Evolutionary conservation across 2,113 vertebrate genomes (phyloP).

Genomic region (Crypturellus undulatus): DNA sequence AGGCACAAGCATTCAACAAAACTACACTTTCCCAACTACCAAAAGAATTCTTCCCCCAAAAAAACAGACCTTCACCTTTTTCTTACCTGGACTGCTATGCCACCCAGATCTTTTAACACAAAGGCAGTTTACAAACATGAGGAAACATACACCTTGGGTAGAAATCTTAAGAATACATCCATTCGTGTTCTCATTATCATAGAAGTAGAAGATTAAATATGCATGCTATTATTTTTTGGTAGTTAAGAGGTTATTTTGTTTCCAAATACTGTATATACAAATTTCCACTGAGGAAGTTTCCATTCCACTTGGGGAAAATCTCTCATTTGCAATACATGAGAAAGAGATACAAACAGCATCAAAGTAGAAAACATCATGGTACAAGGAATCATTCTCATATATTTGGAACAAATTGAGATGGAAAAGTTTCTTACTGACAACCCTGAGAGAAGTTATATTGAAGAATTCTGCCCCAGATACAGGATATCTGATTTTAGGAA

Average conservation of each 20-base stretch:
- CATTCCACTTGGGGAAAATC: not conserved
- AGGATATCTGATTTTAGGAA: not conserved
- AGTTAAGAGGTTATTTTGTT: not conserved
- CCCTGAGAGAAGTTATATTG: not conserved
- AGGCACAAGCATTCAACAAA: not conserved
- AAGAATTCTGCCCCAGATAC: not conserved
- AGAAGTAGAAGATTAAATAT: not conserved
- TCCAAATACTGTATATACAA: not conserved
- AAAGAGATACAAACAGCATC: not conserved
- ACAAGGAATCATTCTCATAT: not conserved
- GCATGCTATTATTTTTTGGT: not conserved
- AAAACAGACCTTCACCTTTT: not conserved
- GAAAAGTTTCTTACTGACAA: not conserved
- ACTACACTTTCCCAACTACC: not conserved
- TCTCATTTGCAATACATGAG: not conserved
- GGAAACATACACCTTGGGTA: not conserved
- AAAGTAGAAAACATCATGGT: not conserved
- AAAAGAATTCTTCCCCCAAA: rapidly evolving
- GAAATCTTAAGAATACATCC: not conserved
- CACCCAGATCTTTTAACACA: not conserved
- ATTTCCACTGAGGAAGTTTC: not conserved
- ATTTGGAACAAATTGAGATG: not conserved
- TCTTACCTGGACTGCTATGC: not conserved
- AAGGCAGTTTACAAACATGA: not conserved
- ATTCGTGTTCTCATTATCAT: not conserved